A percentile compares a stretch with the other conserved stretches of the same genome.
Evolutionary conservation across 2,797 vertebrate species (phyloP).

Genomic region (Chelmon rostratus): DNA sequence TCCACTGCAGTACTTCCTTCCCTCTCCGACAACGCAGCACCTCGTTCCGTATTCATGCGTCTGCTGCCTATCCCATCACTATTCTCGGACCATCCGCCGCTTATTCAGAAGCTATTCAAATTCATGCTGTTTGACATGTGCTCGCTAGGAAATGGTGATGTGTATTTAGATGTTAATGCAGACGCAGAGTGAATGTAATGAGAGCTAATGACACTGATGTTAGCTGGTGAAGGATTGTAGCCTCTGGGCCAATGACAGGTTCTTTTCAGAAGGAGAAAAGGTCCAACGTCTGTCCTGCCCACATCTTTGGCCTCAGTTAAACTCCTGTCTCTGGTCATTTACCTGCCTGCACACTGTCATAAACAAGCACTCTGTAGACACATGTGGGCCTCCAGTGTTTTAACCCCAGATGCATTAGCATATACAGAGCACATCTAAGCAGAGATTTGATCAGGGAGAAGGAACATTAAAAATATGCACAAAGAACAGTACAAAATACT

Average conservation of each 20-base stretch:
- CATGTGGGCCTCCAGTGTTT: not conserved
- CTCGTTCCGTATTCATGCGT: slow-evolving; percentile 67
- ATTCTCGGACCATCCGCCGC: slow-evolving; percentile 45
- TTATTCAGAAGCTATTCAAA: slow-evolving; percentile 59
- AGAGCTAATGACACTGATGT: slow-evolving; percentile 17
- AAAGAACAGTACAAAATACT: not conserved
- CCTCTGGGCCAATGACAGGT: slow-evolving; percentile 54
- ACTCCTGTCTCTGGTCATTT: slow-evolving; percentile 33
- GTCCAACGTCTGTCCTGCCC: slow-evolving; percentile 3
- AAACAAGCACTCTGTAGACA: slow-evolving; percentile 1
- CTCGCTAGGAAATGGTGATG: slow-evolving; percentile 28
- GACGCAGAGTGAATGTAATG: slow-evolving; percentile 54
- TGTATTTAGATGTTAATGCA: slow-evolving; percentile 59
- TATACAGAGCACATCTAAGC: not conserved
- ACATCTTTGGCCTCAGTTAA: slow-evolving; percentile 25
- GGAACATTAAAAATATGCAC: not conserved
- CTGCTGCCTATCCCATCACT: slow-evolving; percentile 54
- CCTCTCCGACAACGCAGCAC: slow-evolving; percentile 41
- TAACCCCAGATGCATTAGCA: slow-evolving; percentile 14
- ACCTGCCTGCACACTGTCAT: not conserved
- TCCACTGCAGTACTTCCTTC: slow-evolving; percentile 66
- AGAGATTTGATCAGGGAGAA: slow-evolving; percentile 5
- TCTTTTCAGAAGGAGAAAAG: slow-evolving; percentile 32
- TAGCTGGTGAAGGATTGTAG: slow-evolving; percentile 61
- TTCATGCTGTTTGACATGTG: slow-evolving; percentile 55